Evolutionary conservation across 2,113 vertebrate genomes (phyloP).

Genomic region (Xenus cinereus): DNA sequence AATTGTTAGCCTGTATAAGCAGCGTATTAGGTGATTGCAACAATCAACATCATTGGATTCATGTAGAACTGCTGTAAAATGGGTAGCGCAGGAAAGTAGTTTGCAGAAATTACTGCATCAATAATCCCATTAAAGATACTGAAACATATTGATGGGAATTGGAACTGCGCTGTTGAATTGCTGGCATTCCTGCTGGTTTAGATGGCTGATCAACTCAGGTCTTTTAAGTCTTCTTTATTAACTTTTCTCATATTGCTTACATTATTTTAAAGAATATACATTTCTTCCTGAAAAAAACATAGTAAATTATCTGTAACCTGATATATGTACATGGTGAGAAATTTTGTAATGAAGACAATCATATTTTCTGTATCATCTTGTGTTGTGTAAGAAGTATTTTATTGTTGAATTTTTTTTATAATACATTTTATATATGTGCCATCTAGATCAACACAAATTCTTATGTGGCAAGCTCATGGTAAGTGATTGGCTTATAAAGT

Average conservation of each 20-base stretch:
- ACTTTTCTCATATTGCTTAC: neutral
- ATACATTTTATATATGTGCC: neutral
- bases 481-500: neutral
- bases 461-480: neutral
- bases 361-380: neutral
- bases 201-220: neutral
- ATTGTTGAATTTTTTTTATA: neutral
- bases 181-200: neutral
- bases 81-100: neutral
- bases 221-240: neutral
- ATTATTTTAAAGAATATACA: neutral
- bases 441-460: neutral
- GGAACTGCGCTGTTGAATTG: neutral
- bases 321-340: neutral
- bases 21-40: neutral
- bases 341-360: neutral
- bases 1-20: neutral
- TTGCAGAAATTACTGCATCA: slow-evolving; percentile 14
- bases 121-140: neutral
- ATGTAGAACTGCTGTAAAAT: neutral
- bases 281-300: neutral
- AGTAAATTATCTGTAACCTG: neutral
- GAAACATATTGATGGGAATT: neutral
- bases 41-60: neutral
- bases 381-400: neutral